phyloP scores from a whole-genome alignment of 2,888 invertebrate species.

The Altica lythri region DNA sequence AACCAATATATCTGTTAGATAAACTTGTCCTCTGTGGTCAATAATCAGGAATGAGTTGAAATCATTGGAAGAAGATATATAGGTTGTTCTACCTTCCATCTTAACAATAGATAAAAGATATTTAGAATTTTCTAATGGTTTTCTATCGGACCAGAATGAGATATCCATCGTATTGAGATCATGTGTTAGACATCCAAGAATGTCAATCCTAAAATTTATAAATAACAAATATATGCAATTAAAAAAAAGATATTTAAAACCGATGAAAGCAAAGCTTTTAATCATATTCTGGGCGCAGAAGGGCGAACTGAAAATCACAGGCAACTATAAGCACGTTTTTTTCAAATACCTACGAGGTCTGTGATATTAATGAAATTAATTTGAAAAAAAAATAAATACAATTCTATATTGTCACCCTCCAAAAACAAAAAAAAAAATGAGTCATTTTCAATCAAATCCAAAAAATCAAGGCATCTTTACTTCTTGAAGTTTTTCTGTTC shows the following conservation, averaged over 20 bases:
- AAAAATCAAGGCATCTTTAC: no score
- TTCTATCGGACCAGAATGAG: constrained; percentile 31
- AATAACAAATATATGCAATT: neutral
- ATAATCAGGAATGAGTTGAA: constrained; percentile 67
- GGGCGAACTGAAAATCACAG: no score
- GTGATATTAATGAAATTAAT: neutral
- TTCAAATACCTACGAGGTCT: no score
- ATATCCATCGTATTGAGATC: constrained; percentile 30
- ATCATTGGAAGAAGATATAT: constrained; percentile 51
- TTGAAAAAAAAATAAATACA: no score
- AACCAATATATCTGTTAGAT: constrained; percentile 59
- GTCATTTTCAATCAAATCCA: no score
- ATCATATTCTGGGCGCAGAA: no score
- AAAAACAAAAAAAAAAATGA: no score
- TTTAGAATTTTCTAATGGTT: constrained; percentile 34
- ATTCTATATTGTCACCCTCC: no score
- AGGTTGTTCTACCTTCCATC: constrained; percentile 52
- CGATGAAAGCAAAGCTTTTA: no score
- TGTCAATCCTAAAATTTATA: constrained; percentile 34
- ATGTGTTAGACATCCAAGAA: constrained; percentile 23
- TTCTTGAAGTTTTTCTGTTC: no score
- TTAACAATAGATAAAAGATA: constrained; percentile 54
- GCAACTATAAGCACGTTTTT: no score
- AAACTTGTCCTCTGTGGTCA: constrained; percentile 65
- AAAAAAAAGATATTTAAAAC: neutral